Evolutionary conservation across 92 coral and sea anemone genomes (phyloP).

Genomic region (Palythoa grandis): DNA sequence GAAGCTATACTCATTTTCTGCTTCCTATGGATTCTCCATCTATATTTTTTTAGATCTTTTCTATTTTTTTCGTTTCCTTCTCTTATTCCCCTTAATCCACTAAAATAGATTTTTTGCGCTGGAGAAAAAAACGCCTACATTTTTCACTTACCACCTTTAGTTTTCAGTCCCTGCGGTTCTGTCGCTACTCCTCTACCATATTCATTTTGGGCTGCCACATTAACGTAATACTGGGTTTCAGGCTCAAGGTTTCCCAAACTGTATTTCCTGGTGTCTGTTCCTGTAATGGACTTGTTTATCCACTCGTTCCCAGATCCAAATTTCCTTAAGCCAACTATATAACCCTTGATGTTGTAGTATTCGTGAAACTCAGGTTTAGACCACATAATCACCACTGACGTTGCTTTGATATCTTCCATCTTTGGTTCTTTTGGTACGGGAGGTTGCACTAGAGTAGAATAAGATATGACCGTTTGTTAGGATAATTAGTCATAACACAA

Average conservation of each 20-base stretch:
- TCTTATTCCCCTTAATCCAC: too few relatives aligned
- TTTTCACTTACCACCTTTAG: constrained; percentile 5
- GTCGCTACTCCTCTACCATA: constrained; percentile 35
- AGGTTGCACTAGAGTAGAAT: background rate
- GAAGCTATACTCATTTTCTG: too few relatives aligned
- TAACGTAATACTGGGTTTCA: constrained; percentile 24
- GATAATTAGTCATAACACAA: too few relatives aligned
- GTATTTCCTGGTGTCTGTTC: constrained; percentile 3
- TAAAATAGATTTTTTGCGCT: too few relatives aligned
- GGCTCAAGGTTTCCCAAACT: constrained; percentile 2
- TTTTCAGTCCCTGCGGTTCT: background rate
- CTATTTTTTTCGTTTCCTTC: too few relatives aligned
- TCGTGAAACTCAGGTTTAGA: background rate
- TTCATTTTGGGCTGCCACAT: constrained; percentile 21
- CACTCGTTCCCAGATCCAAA: constrained; percentile 31
- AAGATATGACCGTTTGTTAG: too few relatives aligned
- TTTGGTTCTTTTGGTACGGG: constrained; percentile 10
- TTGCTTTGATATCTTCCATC: constrained; percentile 30
- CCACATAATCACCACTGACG: constrained; percentile 23
- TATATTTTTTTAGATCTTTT: too few relatives aligned
- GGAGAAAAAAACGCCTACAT: background rate
- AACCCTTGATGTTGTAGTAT: constrained; percentile 22
- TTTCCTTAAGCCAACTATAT: constrained; percentile 20
- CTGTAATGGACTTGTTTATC: background rate
- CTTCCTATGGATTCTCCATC: too few relatives aligned